These are phyloP conservation scores for Drosophila chauvacae DNA, from an alignment of 1,140 invertebrate species.

Conservation along the genomic window DNA sequence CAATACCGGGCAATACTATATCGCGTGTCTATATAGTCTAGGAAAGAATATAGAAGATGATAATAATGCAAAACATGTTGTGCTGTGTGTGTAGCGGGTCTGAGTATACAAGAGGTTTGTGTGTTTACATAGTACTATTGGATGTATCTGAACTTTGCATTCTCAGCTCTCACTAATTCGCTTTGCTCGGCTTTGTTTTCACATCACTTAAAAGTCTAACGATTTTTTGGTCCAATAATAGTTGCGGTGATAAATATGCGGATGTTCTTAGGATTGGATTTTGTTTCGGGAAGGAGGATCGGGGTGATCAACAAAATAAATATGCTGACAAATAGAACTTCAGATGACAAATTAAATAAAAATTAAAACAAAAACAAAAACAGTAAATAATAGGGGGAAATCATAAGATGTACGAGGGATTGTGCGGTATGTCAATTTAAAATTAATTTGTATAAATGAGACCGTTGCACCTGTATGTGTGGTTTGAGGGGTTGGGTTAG, in stretches of 20 bases:
- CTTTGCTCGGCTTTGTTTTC: conserved; percentile 60
- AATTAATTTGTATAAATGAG: conserved; percentile 82
- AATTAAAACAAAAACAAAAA: conserved; percentile 27
- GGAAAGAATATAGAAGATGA: conserved; percentile 58
- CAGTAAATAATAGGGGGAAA: conserved; percentile 36
- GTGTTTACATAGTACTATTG: conserved; percentile 23
- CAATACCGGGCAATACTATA: conserved; percentile 62
- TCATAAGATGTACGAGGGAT: conserved; percentile 41
- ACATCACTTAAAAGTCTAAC: conserved; percentile 77
- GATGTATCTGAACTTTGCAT: conserved; percentile 51
- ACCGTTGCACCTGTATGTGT: conserved; percentile 76
- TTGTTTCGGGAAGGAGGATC: neutral
- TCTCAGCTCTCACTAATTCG: conserved; percentile 41
- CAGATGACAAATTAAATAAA: conserved; percentile 45
- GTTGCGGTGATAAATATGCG: conserved; percentile 47
- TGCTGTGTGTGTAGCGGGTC: conserved; percentile 39
- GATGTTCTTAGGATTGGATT: conserved; percentile 12
- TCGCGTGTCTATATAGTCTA: conserved; percentile 65
- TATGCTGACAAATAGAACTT: conserved; percentile 48
- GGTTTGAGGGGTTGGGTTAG: conserved; percentile 8
- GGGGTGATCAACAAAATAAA: conserved; percentile 33
- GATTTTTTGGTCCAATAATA: conserved; percentile 84
- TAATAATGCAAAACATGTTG: conserved; percentile 76
- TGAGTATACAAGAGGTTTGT: conserved; percentile 73
- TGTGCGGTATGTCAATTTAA: conserved; percentile 81